Conservation (phyloP, 2,888 invertebrate genomes). For the Mesodorylaimus sp. region DNA sequence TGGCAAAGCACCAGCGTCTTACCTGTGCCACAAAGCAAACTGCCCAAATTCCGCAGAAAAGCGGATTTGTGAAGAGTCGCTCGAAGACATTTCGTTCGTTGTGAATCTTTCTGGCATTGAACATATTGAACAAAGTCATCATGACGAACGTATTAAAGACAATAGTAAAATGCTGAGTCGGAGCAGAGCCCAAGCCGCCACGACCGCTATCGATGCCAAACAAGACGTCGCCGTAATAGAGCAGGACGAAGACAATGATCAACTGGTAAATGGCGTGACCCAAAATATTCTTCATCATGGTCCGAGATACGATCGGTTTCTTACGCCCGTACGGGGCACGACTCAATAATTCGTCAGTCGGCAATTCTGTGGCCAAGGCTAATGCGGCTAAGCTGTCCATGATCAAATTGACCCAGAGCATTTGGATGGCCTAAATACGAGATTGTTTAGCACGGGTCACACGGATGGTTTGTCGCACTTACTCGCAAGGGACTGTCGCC, state of each 20-base stretch:
- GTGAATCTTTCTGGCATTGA: constrained; percentile 97
- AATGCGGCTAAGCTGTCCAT: constrained; percentile 42
- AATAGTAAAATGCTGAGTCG: constrained; percentile 87
- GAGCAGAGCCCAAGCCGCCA: constrained; percentile 43
- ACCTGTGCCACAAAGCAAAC: constrained; percentile 83
- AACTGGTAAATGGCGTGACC: constrained; percentile 28
- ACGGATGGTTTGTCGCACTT: neutral
- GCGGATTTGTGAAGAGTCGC: constrained; percentile 89
- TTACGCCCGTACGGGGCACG: constrained; percentile 37
- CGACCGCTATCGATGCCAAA: constrained; percentile 84
- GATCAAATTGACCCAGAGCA: constrained; percentile 41
- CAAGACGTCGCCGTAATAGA: constrained; percentile 50
- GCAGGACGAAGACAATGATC: constrained; percentile 57
- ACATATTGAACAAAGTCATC: constrained; percentile 99
- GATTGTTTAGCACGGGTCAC: neutral
- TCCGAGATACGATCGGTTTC: constrained; percentile 44
- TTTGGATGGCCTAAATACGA: constrained; percentile 31
- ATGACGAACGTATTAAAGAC: constrained; percentile 99
- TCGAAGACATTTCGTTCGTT: constrained; percentile 94
- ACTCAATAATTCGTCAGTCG: constrained; percentile 36
- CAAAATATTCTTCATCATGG: constrained; percentile 93
- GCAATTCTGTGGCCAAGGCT: constrained; percentile 39
- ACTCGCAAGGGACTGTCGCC: constrained; percentile 31
- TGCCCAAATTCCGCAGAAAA: constrained; percentile 95
- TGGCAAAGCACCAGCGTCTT: constrained; percentile 15